These are phyloP conservation scores for Pangasius krempfi DNA, from an alignment of 2,797 vertebrate genomes.

Conservation along the genomic window DNA sequence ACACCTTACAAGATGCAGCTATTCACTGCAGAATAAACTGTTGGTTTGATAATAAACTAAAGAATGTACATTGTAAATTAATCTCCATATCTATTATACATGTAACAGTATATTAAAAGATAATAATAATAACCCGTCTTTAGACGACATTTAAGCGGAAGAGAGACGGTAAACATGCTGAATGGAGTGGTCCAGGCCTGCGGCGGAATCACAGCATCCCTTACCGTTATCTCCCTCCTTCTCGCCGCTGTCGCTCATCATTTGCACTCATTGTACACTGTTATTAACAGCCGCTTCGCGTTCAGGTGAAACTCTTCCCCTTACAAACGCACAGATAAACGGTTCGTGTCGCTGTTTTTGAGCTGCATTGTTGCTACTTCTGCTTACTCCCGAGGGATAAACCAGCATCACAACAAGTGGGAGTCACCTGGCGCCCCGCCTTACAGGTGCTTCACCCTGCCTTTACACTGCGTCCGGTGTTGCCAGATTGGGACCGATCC, in stretches of 20 bases:
- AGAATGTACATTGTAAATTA: background rate
- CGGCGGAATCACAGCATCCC: slow-evolving; percentile 9
- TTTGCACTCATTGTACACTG: slow-evolving; percentile 56
- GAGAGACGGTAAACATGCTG: background rate
- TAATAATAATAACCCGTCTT: background rate
- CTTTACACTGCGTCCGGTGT: background rate
- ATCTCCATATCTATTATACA: background rate
- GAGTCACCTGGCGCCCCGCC: slow-evolving; percentile 52
- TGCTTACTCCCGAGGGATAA: slow-evolving; percentile 28
- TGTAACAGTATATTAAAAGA: background rate
- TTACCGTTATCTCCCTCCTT: slow-evolving; percentile 59
- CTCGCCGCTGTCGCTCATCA: slow-evolving; percentile 58
- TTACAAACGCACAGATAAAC: background rate
- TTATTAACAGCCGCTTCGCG: background rate
- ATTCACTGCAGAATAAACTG: background rate
- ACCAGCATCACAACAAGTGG: slow-evolving; percentile 52
- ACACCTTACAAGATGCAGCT: background rate
- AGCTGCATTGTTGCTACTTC: slow-evolving; percentile 23
- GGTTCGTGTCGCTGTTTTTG: background rate
- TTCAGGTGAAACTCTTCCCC: slow-evolving; percentile 21
- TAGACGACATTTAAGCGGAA: background rate
- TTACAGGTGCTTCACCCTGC: background rate
- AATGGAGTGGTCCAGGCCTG: background rate
- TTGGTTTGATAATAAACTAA: background rate
- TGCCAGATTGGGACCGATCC: background rate